Evolutionary conservation across 2,113 vertebrate species (phyloP).

Genomic region (Abramis brama): DNA sequence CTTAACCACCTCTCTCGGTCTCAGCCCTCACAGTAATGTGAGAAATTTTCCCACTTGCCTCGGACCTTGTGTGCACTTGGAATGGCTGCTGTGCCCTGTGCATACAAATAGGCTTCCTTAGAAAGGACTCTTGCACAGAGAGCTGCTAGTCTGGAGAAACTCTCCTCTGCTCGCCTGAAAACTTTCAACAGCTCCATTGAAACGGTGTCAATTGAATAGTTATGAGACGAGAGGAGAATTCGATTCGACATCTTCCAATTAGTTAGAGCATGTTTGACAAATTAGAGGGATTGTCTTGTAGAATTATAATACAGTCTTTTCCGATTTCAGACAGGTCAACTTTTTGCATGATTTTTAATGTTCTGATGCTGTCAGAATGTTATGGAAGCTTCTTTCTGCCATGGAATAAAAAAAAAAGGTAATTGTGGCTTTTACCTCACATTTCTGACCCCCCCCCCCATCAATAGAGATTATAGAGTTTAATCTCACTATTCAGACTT

Average conservation of each 20-base stretch:
- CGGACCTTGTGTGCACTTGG: conserved; percentile 60
- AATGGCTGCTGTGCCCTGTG: conserved; percentile 56
- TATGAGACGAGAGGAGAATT: not conserved
- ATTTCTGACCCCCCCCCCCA: too few species aligned
- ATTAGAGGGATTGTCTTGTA: not conserved
- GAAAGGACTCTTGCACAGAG: conserved; percentile 54
- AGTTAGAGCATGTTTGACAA: not conserved
- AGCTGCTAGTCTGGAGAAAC: conserved; percentile 39
- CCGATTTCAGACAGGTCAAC: not conserved
- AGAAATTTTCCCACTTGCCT: conserved; percentile 58
- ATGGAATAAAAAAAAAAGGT: too few species aligned
- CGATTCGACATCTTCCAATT: not conserved
- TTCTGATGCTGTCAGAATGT: not conserved
- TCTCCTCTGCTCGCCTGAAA: conserved; percentile 27
- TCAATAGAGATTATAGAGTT: too few species aligned
- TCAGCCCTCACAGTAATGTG: conserved; percentile 58
- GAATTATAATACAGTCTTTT: not conserved
- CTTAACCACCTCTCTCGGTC: conserved; percentile 19
- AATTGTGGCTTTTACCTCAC: too few species aligned
- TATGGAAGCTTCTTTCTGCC: not conserved
- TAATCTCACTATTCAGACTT: too few species aligned
- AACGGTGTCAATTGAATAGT: not conserved
- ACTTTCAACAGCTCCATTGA: conserved; percentile 27
- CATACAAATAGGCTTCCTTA: conserved; percentile 63
- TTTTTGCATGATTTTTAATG: not conserved